Evolutionary conservation across 1,140 invertebrate species (phyloP).

Genomic region (Calliphora vicina): DNA sequence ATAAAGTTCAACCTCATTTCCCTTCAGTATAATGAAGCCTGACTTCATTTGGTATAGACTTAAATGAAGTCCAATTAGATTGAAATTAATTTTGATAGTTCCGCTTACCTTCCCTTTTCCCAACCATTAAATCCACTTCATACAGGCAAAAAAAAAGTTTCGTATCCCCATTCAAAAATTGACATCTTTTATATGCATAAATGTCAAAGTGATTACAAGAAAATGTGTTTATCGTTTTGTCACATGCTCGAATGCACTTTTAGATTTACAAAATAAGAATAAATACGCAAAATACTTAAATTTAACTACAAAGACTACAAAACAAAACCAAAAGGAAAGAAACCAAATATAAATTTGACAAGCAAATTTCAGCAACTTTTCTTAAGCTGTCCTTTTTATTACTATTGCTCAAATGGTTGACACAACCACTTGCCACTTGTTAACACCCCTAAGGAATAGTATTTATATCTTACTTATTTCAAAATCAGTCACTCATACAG

Average conservation of each 20-base stretch:
- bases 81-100: too few relatives aligned
- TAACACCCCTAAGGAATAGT: not conserved
- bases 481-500: conserved; percentile 14
- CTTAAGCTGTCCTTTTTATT: not conserved
- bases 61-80: too few relatives aligned
- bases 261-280: conserved; percentile 1
- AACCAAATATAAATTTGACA: not conserved
- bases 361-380: not conserved
- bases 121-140: too few relatives aligned
- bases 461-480: not conserved
- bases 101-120: too few relatives aligned
- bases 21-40: too few relatives aligned
- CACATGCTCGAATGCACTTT: not conserved
- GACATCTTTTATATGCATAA: conserved; percentile 29
- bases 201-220: conserved; percentile 33
- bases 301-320: not conserved
- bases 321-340: not conserved
- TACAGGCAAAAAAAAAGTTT: too few relatives aligned
- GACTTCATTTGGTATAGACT: too few relatives aligned
- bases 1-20: too few relatives aligned
- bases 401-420: not conserved
- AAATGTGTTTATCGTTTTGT: conserved; percentile 34
- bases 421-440: not conserved
- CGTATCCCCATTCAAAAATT: conserved; percentile 2
- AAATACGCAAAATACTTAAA: not conserved